phyloP scores from a whole-genome alignment of 2,113 vertebrate species.

The Glaucidium brasilianum region DNA sequence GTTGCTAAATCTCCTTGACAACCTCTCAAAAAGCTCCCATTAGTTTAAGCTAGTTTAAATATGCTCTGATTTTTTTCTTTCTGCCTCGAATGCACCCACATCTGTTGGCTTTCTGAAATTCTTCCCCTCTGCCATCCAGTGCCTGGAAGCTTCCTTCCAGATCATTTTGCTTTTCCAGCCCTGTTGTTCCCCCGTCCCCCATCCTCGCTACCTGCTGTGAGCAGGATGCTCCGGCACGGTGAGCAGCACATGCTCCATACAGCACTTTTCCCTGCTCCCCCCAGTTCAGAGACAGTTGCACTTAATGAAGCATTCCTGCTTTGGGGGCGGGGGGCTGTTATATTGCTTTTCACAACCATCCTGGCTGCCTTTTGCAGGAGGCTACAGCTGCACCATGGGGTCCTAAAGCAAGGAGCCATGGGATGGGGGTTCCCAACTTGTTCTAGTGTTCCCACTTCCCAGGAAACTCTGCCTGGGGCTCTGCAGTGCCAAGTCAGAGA shows the following conservation, averaged over 20 bases:
- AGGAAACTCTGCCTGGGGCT: not conserved
- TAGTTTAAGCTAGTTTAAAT: not conserved
- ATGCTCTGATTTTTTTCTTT: not conserved
- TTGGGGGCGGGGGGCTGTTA: not conserved
- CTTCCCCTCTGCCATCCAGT: not conserved
- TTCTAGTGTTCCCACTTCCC: not conserved
- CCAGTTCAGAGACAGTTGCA: accelerated
- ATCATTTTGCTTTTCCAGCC: not conserved
- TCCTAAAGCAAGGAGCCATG: not conserved
- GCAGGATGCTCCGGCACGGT: not conserved
- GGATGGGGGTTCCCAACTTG: not conserved
- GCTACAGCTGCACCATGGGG: not conserved
- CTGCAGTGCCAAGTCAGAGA: not conserved
- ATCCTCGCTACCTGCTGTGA: accelerated
- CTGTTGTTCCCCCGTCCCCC: accelerated
- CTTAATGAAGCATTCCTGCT: not conserved
- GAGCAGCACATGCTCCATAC: not conserved
- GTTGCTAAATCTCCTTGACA: not conserved
- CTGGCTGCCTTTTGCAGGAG: not conserved
- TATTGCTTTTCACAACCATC: not conserved
- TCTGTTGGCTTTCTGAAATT: not conserved
- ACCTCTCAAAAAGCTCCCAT: not conserved
- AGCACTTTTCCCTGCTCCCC: not conserved
- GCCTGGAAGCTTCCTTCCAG: not conserved
- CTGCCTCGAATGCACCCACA: not conserved